Conservation (phyloP, 2,797 vertebrate species). For the Sebastes nivosus region DNA sequence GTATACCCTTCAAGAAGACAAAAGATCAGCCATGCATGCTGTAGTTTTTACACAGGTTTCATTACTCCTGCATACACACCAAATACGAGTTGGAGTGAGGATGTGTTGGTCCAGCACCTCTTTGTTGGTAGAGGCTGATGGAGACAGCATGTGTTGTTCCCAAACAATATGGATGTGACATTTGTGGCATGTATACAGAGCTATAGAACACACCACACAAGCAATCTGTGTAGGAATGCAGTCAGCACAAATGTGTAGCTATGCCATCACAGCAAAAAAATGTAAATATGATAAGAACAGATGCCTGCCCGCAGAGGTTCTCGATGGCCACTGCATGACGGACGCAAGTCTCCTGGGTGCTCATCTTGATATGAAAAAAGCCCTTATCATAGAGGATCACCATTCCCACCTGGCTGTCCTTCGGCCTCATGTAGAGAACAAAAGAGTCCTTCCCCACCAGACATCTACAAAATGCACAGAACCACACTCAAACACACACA, state of each 20-base stretch:
- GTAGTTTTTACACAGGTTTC: not conserved
- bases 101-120: not conserved
- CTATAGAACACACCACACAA: not conserved
- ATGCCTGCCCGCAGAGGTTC: conserved; percentile 71
- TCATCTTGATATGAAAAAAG: conserved; percentile 76
- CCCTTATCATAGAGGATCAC: conserved; percentile 79
- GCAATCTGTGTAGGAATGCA: conserved; percentile 15
- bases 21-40: not conserved
- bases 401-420: conserved; percentile 69
- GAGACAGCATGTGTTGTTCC: conserved; percentile 10
- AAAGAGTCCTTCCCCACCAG: conserved; percentile 75
- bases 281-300: conserved; percentile 54
- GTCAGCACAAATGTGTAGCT: conserved; percentile 45
- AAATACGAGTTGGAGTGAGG: not conserved
- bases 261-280: conserved; percentile 58
- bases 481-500: not conserved
- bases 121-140: not conserved
- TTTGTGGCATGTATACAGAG: not conserved
- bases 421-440: conserved; percentile 79
- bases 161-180: conserved; percentile 18
- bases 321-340: conserved; percentile 60
- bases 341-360: conserved; percentile 68
- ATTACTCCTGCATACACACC: not conserved
- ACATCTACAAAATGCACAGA: conserved; percentile 56
- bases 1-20: not conserved